Evolutionary conservation across 2,888 invertebrate genomes (phyloP).

Genomic region (Melieria picta): DNA sequence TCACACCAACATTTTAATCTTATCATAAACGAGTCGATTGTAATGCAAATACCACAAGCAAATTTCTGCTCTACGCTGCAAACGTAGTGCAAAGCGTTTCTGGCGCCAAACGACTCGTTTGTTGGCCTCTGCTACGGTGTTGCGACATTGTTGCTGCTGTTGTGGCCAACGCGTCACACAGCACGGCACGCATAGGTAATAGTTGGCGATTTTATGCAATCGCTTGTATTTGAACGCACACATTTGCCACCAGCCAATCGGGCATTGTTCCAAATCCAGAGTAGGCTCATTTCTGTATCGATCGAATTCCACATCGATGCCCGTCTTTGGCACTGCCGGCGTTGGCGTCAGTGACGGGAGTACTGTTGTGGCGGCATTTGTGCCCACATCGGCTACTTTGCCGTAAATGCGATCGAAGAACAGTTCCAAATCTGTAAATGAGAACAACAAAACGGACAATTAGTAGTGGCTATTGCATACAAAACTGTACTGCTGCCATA

Average conservation of each 20-base stretch:
- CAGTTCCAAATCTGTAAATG: slow-evolving; percentile 46
- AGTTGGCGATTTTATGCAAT: slow-evolving; percentile 49
- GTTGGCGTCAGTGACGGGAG: slow-evolving; percentile 16
- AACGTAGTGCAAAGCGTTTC: slow-evolving; percentile 27
- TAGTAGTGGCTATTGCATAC: slow-evolving; percentile 4
- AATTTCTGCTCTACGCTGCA: slow-evolving; percentile 31
- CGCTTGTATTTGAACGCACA: slow-evolving; percentile 46
- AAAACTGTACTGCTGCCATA: background rate
- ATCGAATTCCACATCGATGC: slow-evolving; percentile 49
- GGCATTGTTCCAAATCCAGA: slow-evolving; percentile 54
- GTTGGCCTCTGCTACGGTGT: slow-evolving; percentile 11
- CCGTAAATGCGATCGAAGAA: slow-evolving; percentile 47
- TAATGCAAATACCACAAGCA: slow-evolving; percentile 45
- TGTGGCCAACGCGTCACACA: slow-evolving; percentile 45
- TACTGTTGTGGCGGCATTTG: background rate
- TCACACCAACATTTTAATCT: background rate
- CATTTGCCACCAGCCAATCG: slow-evolving; percentile 55
- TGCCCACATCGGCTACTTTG: background rate
- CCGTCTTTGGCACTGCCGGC: slow-evolving; percentile 38
- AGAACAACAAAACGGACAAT: background rate
- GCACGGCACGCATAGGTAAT: slow-evolving; percentile 52
- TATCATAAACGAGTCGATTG: slow-evolving; percentile 34
- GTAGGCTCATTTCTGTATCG: slow-evolving; percentile 47
- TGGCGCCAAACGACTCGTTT: slow-evolving; percentile 23
- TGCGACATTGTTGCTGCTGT: slow-evolving; percentile 36